A percentile compares a stretch with the other conserved stretches of the same genome.
Conservation (phyloP, 2,888 invertebrate genomes). For the Ryuthela nishihirai region DNA sequence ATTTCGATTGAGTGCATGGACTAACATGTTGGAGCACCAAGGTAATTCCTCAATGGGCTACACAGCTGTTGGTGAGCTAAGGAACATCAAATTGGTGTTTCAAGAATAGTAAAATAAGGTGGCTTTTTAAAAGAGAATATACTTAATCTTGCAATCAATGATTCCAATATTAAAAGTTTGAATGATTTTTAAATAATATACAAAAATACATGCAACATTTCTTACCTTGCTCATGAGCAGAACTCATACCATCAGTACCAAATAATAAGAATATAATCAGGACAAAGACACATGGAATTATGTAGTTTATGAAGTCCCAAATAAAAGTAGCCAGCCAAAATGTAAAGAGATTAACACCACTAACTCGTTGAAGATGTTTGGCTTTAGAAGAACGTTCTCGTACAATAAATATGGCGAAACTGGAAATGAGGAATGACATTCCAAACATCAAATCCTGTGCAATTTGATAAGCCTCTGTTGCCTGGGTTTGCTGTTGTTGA, state of each 20-base stretch:
- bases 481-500: constrained; percentile 24
- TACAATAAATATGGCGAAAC: constrained; percentile 56
- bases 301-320: constrained; percentile 64
- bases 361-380: constrained; percentile 67
- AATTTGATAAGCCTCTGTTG: constrained; percentile 31
- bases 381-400: constrained; percentile 65
- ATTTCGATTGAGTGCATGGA: too few relatives aligned
- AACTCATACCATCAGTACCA: constrained; percentile 61
- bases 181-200: not conserved
- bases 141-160: not conserved
- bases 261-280: constrained; percentile 63
- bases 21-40: too few relatives aligned
- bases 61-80: too few relatives aligned
- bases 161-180: not conserved
- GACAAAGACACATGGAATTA: constrained; percentile 58
- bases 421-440: constrained; percentile 54
- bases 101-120: too few relatives aligned
- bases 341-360: constrained; percentile 63
- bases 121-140: too few relatives aligned
- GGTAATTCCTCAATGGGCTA: too few relatives aligned
- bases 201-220: not conserved
- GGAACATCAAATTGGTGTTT: too few relatives aligned
- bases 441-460: constrained; percentile 62
- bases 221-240: constrained; percentile 57
- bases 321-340: constrained; percentile 67